Percentiles rank a stretch among this genome's conserved stretches.
Evolutionary conservation across 2,888 invertebrate genomes (phyloP).

Genomic region (Chloroclysta siterata): DNA sequence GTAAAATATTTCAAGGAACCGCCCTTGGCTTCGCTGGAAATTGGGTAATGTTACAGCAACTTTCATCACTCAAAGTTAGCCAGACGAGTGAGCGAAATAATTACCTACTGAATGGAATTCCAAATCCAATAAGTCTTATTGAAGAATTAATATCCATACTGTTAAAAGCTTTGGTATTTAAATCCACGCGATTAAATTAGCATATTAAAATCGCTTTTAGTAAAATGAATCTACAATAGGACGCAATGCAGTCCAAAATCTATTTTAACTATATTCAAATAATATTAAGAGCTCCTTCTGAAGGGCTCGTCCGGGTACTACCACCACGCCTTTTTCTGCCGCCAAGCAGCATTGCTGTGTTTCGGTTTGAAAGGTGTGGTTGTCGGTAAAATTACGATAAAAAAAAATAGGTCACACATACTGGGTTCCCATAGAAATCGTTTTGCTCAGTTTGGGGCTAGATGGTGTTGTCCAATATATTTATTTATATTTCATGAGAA

Average conservation of each 20-base stretch:
- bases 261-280: no score
- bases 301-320: no score
- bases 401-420: no score
- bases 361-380: no score
- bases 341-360: no score
- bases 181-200: neutral
- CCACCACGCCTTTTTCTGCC: no score
- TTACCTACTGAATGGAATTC: constrained; percentile 3
- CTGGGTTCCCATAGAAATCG: no score
- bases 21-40: neutral
- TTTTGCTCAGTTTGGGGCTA: no score
- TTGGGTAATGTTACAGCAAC: neutral
- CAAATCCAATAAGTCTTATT: constrained; percentile 12
- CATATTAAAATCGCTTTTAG: neutral
- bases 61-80: constrained; percentile 5
- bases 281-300: no score
- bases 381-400: no score
- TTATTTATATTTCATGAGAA: no score
- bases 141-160: neutral
- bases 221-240: neutral
- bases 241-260: neutral
- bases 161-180: neutral
- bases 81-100: neutral
- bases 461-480: no score
- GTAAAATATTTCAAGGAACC: neutral